A percentile compares a stretch with the other conserved stretches of the same genome.
These are phyloP conservation scores for Apogon talboti DNA, from an alignment of 2,797 vertebrate genomes.

Conservation along the genomic window DNA sequence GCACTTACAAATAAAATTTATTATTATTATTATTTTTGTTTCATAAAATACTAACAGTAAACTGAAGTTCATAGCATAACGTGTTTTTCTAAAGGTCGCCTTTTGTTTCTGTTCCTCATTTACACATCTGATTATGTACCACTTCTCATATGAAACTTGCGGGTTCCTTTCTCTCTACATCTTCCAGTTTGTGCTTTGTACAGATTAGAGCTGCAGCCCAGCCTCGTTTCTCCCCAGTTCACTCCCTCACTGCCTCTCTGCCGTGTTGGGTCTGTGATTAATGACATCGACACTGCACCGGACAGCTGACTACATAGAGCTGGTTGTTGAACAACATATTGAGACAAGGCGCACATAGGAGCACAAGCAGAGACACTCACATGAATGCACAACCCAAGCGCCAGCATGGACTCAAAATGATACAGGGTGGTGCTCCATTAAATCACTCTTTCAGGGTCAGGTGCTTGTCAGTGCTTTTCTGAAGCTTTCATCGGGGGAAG, in stretches of 20 bases:
- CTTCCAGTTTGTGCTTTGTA: constrained; percentile 45
- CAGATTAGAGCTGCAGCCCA: constrained; percentile 63
- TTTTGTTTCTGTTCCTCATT: constrained; percentile 15
- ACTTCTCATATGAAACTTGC: constrained; percentile 11
- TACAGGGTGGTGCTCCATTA: constrained; percentile 58
- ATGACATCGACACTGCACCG: constrained; percentile 71
- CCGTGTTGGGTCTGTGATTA: constrained; percentile 78
- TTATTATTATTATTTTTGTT: too few species aligned
- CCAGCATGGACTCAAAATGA: constrained; percentile 55
- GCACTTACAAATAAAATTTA: too few species aligned
- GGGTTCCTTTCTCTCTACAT: constrained; percentile 46
- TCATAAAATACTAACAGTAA: background rate
- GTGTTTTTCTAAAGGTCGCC: constrained; percentile 3
- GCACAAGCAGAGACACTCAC: background rate
- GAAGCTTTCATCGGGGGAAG: constrained; percentile 31
- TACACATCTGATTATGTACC: background rate
- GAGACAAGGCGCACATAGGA: constrained; percentile 52
- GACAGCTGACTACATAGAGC: constrained; percentile 80
- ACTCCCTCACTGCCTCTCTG: constrained; percentile 37
- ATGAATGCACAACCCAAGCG: constrained; percentile 19
- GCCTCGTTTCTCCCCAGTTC: constrained; percentile 35
- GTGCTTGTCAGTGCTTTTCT: constrained; percentile 50
- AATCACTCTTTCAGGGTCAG: constrained; percentile 67
- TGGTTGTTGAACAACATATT: constrained; percentile 78
- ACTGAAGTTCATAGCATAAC: constrained; percentile 2